These are phyloP conservation scores for Orthosia gothica DNA, from an alignment of 2,888 invertebrate species.

Conservation along the genomic window DNA sequence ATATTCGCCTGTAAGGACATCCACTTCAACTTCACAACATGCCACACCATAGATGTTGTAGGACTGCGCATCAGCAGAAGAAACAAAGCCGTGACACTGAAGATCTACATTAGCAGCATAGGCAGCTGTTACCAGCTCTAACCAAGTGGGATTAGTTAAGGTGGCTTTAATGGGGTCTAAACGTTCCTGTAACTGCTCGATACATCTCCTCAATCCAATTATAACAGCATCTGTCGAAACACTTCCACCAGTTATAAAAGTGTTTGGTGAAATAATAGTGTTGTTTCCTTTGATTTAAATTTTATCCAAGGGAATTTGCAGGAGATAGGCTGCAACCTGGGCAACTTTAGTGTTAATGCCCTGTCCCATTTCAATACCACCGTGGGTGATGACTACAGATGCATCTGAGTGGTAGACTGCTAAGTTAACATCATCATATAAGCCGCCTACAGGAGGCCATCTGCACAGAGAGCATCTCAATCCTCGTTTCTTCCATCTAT, in stretches of 20 bases:
- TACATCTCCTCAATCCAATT: conserved; percentile 68
- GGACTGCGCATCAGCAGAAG: conserved; percentile 55
- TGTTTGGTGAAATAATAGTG: conserved; percentile 92
- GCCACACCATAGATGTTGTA: conserved; percentile 89
- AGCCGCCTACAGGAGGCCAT: conserved; percentile 92
- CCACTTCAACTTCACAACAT: conserved; percentile 93
- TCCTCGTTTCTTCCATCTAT: conserved; percentile 94
- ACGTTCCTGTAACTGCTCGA: conserved; percentile 62
- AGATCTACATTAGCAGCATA: conserved; percentile 76
- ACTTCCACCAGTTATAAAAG: conserved; percentile 93
- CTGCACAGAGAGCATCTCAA: conserved; percentile 91
- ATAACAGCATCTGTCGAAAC: conserved; percentile 73
- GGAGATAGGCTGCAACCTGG: conserved; percentile 92
- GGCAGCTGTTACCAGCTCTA: conserved; percentile 87
- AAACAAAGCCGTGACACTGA: conserved; percentile 73
- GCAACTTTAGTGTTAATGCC: conserved; percentile 94
- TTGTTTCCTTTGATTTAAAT: conserved; percentile 93
- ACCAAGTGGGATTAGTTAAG: conserved; percentile 85
- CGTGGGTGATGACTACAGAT: conserved; percentile 93
- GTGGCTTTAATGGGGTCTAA: conserved; percentile 64
- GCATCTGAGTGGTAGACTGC: conserved; percentile 89
- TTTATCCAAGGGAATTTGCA: conserved; percentile 92
- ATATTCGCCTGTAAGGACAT: conserved; percentile 94
- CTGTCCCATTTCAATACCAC: conserved; percentile 95
- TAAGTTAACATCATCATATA: conserved; percentile 56